These are phyloP conservation scores for Bombus soroeensis DNA, from an alignment of 1,140 invertebrate species.

Conservation along the genomic window DNA sequence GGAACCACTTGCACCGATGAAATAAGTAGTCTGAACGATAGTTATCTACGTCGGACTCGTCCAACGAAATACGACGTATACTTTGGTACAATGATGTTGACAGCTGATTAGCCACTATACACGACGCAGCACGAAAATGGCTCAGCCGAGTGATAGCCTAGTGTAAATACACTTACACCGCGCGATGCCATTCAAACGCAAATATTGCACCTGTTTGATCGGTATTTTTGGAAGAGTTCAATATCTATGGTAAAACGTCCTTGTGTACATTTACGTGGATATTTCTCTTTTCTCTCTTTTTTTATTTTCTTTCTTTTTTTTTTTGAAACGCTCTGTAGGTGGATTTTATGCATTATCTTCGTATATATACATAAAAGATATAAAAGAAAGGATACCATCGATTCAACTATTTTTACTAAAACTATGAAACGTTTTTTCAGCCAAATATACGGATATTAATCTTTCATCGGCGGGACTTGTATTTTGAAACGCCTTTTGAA, in stretches of 20 bases:
- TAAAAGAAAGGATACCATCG: too few relatives aligned
- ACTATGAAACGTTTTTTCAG: too few relatives aligned
- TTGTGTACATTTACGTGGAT: too few relatives aligned
- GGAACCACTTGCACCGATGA: constrained; percentile 22
- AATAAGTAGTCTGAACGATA: constrained; percentile 22
- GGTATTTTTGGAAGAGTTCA: not conserved
- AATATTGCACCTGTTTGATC: not conserved
- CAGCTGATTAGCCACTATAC: not conserved
- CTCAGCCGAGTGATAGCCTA: not conserved
- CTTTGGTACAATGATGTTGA: not conserved
- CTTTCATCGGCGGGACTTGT: too few relatives aligned
- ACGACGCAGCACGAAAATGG: not conserved
- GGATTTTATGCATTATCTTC: not conserved
- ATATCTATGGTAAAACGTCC: not conserved
- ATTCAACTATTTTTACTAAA: too few relatives aligned
- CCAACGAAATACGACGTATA: not conserved
- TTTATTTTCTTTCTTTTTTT: not conserved
- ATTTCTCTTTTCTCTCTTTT: not conserved
- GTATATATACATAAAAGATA: not conserved
- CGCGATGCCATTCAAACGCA: not conserved
- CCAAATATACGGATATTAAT: too few relatives aligned
- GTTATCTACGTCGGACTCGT: too few relatives aligned
- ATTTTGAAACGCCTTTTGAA: not conserved
- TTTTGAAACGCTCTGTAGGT: not conserved
- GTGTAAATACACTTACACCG: not conserved